Evolutionary conservation across 2,797 vertebrate genomes (phyloP).

Genomic region (Catharus ustulatus): DNA sequence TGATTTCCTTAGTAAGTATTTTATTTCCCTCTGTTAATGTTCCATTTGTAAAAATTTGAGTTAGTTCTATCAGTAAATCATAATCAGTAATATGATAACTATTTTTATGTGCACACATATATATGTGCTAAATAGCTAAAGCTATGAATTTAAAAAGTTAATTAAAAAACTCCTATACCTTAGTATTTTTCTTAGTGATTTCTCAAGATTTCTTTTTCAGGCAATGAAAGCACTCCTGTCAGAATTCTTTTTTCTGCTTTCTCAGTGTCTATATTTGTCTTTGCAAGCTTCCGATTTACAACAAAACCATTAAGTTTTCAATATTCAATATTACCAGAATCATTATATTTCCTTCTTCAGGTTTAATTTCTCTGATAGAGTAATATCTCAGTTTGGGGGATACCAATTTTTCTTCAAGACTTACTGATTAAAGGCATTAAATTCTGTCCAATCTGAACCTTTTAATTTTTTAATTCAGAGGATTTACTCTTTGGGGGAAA

Average conservation of each 20-base stretch:
- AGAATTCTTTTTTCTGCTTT: neutral
- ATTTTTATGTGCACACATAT: neutral
- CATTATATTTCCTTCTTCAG: neutral
- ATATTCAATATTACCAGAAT: neutral
- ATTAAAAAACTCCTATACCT: neutral
- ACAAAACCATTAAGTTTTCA: neutral
- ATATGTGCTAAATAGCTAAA: neutral
- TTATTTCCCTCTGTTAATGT: neutral
- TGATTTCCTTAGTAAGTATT: neutral
- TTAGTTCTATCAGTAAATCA: neutral
- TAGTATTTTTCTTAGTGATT: neutral
- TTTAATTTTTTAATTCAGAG: neutral
- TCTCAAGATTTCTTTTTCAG: neutral
- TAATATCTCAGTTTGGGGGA: neutral
- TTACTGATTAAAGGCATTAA: neutral
- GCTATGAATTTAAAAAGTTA: neutral
- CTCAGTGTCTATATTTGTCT: neutral
- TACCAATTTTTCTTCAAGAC: neutral
- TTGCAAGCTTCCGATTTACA: neutral
- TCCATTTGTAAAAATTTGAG: neutral
- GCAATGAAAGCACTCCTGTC: neutral
- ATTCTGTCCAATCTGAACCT: neutral
- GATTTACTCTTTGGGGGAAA: neutral
- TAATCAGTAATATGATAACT: neutral
- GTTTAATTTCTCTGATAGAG: neutral